Base-by-base conservation (phyloP, 1,140 invertebrate species). In the Papilio dardanus region DNA sequence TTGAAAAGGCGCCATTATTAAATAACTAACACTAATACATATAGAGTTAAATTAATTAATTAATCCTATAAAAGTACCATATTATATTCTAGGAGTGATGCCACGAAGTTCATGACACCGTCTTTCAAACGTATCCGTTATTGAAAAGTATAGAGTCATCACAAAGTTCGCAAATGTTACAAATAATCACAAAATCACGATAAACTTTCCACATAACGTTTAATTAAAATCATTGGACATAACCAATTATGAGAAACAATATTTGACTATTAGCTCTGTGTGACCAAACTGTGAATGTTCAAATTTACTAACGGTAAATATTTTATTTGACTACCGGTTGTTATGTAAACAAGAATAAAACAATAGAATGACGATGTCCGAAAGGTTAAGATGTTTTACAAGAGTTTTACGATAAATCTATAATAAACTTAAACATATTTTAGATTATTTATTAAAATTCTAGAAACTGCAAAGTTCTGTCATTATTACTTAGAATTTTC, bases 241-340 rank as follows among this genome's bases (percentile, higher is more conserved):
- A 28, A 12, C 3, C 10, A 62, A 28, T 62, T 62, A 62, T 28
- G 12, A 28, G 10, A 28, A 30, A 30, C 54, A 62, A 62, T 62
- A 62, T 62, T 62, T 62, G 24, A 16, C 54, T 28, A 62, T 62
- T 14, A 28, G 12, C 24, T 14, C 1, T 14, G 21, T 12, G 21
- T 14, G 54, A 0, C 3, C 54, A 62, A 62, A 62, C 54, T 62
- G 46, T 50, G 54, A 62, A 62, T 28, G 8, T n/a, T 30, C 54
- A 62, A 28, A 62, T 62, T 62, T 62, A 24, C 10, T 12, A 28
- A 62, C 10, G 12, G 10, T 62, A 8, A 62, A 62, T 62, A 28
- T 62, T 58, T 62, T 28, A 62, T 14, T 62, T 62, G 24, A 28
- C 54, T 62, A 62, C 54, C 54, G 3, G 7, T 28, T 62, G 54